Evolutionary conservation across 2,888 invertebrate genomes (phyloP).

Genomic region (Troglohyphantes excavatus): DNA sequence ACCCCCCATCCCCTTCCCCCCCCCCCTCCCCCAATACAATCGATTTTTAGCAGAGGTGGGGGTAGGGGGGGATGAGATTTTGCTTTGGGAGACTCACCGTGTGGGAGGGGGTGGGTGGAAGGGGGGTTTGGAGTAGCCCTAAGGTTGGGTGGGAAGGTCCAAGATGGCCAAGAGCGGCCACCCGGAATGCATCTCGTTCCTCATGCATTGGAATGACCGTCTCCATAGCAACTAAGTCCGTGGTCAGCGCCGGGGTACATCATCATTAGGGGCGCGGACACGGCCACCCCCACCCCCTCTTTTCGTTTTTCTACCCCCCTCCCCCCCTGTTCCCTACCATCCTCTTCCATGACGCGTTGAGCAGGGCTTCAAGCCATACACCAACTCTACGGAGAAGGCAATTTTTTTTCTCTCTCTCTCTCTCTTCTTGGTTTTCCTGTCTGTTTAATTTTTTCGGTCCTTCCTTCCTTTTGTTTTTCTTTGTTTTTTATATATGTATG

Average conservation of each 20-base stretch:
- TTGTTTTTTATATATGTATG: background rate
- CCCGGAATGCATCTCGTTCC: slow-evolving; percentile 78
- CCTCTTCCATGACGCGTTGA: slow-evolving; percentile 18
- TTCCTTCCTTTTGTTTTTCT: background rate
- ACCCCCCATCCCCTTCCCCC: slow-evolving; percentile 14
- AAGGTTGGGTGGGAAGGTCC: slow-evolving; percentile 72
- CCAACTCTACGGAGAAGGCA: background rate
- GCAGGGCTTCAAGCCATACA: slow-evolving; percentile 1
- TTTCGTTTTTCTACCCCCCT: slow-evolving; percentile 35
- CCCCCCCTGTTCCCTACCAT: slow-evolving; percentile 49
- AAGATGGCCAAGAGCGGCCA: slow-evolving; percentile 77
- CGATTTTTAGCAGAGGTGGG: slow-evolving; percentile 67
- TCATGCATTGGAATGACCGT: slow-evolving; percentile 79
- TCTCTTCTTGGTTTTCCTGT: background rate
- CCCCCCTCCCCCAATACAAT: slow-evolving; percentile 63
- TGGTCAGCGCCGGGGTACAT: slow-evolving; percentile 79
- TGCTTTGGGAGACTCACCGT: slow-evolving; percentile 45
- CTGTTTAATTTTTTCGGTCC: background rate
- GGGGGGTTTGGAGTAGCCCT: slow-evolving; percentile 20
- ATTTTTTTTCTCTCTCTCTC: background rate
- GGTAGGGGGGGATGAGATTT: slow-evolving; percentile 31
- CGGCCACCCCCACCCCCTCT: slow-evolving; percentile 20
- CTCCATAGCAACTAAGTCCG: slow-evolving; percentile 79
- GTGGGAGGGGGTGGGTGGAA: background rate
- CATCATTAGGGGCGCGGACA: slow-evolving; percentile 79